Evolutionary conservation across 2,797 vertebrate species (phyloP).

Genomic region (Hippopotamyrus pictus): DNA sequence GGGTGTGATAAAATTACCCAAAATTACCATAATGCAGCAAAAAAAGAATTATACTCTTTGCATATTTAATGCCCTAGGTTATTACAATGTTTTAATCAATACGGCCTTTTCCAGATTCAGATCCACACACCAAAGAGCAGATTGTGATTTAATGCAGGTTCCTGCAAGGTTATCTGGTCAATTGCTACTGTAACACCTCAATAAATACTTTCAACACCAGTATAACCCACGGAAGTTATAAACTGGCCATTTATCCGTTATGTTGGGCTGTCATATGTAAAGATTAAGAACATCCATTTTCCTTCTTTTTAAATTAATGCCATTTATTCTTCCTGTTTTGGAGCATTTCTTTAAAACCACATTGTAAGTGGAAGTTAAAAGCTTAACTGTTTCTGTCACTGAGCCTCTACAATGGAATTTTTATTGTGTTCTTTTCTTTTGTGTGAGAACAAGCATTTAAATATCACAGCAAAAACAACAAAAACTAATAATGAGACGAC

Average conservation of each 20-base stretch:
- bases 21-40: conserved; percentile 11
- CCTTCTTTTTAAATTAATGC: conserved; percentile 3
- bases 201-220: neutral
- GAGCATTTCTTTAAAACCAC: neutral
- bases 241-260: neutral
- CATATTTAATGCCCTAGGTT: conserved; percentile 21
- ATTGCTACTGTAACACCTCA: neutral
- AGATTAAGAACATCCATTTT: conserved; percentile 3
- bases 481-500: conserved; percentile 4
- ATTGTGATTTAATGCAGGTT: neutral
- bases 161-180: neutral
- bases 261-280: neutral
- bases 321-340: neutral
- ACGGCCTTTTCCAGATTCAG: neutral
- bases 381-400: conserved; percentile 1
- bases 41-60: conserved; percentile 12
- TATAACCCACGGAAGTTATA: neutral
- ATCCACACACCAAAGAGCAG: neutral
- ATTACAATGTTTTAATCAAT: conserved; percentile 24
- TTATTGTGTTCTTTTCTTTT: neutral
- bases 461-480: neutral
- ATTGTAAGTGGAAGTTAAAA: neutral
- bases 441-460: conserved; percentile 2
- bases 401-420: neutral
- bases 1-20: conserved; percentile 10